Evolutionary conservation across 2,113 vertebrate species (phyloP).

Genomic region (Takifugu flavidus): DNA sequence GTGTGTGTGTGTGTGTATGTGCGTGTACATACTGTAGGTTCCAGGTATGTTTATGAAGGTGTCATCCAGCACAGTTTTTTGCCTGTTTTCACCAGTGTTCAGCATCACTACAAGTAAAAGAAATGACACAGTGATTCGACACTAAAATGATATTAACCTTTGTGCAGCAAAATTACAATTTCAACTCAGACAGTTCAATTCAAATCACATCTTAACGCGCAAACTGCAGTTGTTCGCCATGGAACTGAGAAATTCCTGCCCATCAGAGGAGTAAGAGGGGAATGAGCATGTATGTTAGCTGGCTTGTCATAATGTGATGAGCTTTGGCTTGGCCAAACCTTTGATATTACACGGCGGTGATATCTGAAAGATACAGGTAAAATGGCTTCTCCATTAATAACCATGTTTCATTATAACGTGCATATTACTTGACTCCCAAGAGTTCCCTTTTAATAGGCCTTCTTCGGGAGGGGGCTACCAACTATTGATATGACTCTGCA

Average conservation of each 20-base stretch:
- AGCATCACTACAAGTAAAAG: constrained; percentile 66
- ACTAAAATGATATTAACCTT: constrained; percentile 26
- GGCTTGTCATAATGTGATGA: constrained; percentile 74
- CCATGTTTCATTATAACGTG: constrained; percentile 84
- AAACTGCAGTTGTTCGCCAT: constrained; percentile 15
- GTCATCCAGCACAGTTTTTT: constrained; percentile 73
- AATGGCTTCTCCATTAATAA: constrained; percentile 82
- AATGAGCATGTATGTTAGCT: constrained; percentile 70
- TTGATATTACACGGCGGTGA: constrained; percentile 77
- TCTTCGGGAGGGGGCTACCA: constrained; percentile 62
- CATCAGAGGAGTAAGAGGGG: constrained; percentile 52
- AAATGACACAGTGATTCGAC: constrained; percentile 7
- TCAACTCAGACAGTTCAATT: constrained; percentile 54
- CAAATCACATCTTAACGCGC: constrained; percentile 55
- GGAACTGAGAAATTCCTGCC: constrained; percentile 45
- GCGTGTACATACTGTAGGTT: constrained; percentile 72
- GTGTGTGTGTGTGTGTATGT: no score
- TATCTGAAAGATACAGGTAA: constrained; percentile 81
- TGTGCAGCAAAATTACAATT: constrained; percentile 41
- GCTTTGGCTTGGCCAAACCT: constrained; percentile 76
- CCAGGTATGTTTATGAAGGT: constrained; percentile 72
- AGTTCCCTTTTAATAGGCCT: constrained; percentile 79
- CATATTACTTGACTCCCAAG: constrained; percentile 82
- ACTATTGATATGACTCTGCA: constrained; percentile 66
- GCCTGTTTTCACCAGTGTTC: constrained; percentile 65